These are phyloP conservation scores for Hystrix cristata DNA, from an alignment of 2,113 vertebrate species.

Conservation along the genomic window DNA sequence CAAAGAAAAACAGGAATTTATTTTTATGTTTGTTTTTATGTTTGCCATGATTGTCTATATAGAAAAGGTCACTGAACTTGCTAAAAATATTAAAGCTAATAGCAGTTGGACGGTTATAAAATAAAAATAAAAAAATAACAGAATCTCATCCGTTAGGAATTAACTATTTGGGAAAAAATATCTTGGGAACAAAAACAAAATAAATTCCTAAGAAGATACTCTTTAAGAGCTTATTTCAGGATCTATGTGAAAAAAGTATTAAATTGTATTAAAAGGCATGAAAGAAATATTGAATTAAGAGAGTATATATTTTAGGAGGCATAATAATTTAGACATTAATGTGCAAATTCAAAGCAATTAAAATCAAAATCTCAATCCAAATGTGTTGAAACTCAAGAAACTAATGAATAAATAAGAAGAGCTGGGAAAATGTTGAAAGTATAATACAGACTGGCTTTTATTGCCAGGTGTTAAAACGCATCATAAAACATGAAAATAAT, in stretches of 20 bases:
- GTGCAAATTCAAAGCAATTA: not conserved
- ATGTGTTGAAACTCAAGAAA: not conserved
- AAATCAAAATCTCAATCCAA: not conserved
- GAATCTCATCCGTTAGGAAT: not conserved
- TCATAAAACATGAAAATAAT: not conserved
- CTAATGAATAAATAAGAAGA: not conserved
- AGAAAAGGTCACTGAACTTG: not conserved
- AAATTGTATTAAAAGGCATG: not conserved
- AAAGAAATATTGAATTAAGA: not conserved
- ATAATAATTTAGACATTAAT: not conserved
- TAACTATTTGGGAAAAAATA: fast-evolving
- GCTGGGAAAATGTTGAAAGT: not conserved
- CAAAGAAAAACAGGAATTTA: not conserved
- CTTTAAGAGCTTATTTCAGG: not conserved
- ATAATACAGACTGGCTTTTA: not conserved
- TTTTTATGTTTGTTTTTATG: not conserved
- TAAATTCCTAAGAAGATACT: not conserved
- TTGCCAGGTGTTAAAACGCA: not conserved
- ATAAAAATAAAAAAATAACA: not conserved
- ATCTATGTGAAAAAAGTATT: not conserved
- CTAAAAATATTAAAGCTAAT: not conserved
- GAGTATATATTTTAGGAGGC: not conserved
- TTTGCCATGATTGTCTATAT: not conserved
- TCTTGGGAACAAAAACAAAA: not conserved
- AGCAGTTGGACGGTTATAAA: not conserved